phyloP scores from a whole-genome alignment of 53 echinoderm and acorn worm species.

The Zoroaster sp. region DNA sequence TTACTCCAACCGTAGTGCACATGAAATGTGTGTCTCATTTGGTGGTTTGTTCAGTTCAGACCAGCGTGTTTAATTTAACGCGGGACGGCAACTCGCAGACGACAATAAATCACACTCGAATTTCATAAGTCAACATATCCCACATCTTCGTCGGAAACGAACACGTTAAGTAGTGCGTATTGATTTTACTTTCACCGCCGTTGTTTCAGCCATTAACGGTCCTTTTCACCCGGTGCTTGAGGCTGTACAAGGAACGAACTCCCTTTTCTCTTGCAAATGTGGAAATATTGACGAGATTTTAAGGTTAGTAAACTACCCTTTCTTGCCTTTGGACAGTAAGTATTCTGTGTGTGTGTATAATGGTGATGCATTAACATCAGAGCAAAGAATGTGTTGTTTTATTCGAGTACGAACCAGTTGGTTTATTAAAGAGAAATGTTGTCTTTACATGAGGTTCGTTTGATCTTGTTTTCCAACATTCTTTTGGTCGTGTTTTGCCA shows the following conservation, averaged over 20 bases:
- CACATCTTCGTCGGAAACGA: not conserved
- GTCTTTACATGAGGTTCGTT: too few relatives aligned
- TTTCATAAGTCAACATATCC: not conserved
- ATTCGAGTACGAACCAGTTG: too few relatives aligned
- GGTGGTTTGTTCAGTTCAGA: not conserved
- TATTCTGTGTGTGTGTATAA: too few relatives aligned
- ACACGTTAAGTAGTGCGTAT: not conserved
- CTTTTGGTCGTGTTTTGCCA: too few relatives aligned
- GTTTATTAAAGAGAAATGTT: too few relatives aligned
- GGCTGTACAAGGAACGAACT: not conserved
- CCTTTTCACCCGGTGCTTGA: not conserved
- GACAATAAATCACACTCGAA: constrained; percentile 15
- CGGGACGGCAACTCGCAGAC: not conserved
- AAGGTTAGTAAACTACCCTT: constrained; percentile 7
- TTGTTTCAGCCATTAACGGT: constrained; percentile 22
- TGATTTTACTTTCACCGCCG: constrained; percentile 20
- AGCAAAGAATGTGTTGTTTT: too few relatives aligned
- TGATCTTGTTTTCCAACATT: too few relatives aligned
- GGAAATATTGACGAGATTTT: not conserved
- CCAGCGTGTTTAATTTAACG: not conserved
- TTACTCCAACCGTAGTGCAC: not conserved
- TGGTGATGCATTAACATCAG: too few relatives aligned
- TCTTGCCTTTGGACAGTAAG: too few relatives aligned
- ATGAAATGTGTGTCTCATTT: not conserved
- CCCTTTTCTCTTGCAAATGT: not conserved